A percentile compares a stretch with the other conserved stretches of the same genome.
Conservation (phyloP, 2,797 vertebrate genomes). For the Tamandua tetradactyla region DNA sequence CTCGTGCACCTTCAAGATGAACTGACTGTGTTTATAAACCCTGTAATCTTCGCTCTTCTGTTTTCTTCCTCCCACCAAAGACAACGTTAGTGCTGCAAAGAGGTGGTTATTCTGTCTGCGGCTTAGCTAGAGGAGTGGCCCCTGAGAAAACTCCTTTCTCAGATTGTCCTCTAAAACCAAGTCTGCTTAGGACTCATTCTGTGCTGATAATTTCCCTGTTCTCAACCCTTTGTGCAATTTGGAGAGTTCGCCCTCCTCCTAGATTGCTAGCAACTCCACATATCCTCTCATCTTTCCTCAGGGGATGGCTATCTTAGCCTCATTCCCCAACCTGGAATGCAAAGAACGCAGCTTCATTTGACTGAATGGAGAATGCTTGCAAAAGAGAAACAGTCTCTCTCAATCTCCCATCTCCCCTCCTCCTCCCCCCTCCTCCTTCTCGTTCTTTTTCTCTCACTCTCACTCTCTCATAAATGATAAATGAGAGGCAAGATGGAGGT, state of each 20-base stretch:
- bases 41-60: not conserved
- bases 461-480: not conserved
- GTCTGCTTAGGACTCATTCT: not conserved
- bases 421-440: not conserved
- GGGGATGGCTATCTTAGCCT: not conserved
- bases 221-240: not conserved
- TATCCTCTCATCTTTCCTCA: not conserved
- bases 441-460: not conserved
- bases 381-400: not conserved
- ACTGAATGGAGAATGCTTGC: not conserved
- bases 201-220: not conserved
- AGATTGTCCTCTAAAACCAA: not conserved
- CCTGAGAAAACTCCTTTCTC: not conserved
- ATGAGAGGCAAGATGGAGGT: not conserved
- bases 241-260: not conserved
- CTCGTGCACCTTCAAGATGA: not conserved
- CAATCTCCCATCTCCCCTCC: not conserved
- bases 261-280: not conserved
- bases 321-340: conserved; percentile 44
- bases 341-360: not conserved
- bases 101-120: not conserved
- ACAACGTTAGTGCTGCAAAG: not conserved
- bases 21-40: not conserved
- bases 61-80: not conserved
- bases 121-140: not conserved